phyloP scores from a whole-genome alignment of 2,113 vertebrate genomes.

The Etheostoma cragini region DNA sequence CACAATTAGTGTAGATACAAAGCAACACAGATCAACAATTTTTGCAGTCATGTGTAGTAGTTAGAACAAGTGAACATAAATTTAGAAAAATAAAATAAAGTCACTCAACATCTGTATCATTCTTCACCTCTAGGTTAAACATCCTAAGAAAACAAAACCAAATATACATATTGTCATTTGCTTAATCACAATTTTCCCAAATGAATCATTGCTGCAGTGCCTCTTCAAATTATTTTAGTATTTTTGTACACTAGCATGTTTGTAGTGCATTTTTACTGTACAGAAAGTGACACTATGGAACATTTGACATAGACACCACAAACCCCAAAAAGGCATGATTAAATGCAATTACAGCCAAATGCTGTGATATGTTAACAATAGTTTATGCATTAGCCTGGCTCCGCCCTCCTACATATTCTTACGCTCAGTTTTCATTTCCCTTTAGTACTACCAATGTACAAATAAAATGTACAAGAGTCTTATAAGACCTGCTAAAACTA shows the following conservation, averaged over 20 bases:
- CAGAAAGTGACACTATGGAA: not conserved
- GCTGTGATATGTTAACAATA: too few relatives aligned
- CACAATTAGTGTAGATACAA: not conserved
- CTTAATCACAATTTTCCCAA: not conserved
- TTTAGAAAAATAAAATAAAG: not conserved
- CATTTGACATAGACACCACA: not conserved
- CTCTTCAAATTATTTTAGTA: not conserved
- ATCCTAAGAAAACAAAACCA: not conserved
- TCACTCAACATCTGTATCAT: not conserved
- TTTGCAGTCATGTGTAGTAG: not conserved
- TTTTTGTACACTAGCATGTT: not conserved
- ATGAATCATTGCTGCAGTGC: not conserved
- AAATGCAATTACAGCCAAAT: not conserved
- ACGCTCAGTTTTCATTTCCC: too few relatives aligned
- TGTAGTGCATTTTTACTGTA: not conserved
- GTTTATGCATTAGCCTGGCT: too few relatives aligned
- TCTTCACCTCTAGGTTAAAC: conserved; percentile 3
- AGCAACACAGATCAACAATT: not conserved
- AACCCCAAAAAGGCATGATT: not conserved
- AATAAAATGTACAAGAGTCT: too few relatives aligned
- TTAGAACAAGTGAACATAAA: not conserved
- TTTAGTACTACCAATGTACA: too few relatives aligned
- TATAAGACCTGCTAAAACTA: too few relatives aligned
- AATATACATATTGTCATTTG: not conserved
- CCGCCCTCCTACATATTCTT: too few relatives aligned